Conservation (phyloP, 2,113 vertebrate genomes). For the Apaloderma vittatum region DNA sequence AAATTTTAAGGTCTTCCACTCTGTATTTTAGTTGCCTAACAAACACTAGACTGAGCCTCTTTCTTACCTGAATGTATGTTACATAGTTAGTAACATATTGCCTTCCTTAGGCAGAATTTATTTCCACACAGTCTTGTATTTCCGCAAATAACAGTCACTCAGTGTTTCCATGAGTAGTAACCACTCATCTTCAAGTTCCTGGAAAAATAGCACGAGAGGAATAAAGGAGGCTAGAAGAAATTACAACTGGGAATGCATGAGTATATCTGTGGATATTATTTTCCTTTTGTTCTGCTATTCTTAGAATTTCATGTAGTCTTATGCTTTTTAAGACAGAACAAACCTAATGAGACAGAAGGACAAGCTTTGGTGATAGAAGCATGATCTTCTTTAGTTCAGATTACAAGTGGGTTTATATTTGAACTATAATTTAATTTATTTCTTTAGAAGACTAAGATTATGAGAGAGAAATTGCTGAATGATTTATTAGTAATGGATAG, state of each 20-base stretch:
- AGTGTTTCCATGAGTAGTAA: constrained; percentile 1
- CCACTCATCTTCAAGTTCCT: constrained; percentile 40
- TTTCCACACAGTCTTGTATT: neutral
- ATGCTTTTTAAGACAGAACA: neutral
- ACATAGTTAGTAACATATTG: neutral
- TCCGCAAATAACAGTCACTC: constrained; percentile 5
- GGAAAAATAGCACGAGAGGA: constrained; percentile 28
- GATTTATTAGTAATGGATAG: neutral
- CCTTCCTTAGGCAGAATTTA: neutral
- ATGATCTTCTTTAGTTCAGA: neutral
- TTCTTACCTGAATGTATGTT: neutral
- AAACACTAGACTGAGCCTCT: neutral
- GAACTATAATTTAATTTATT: neutral
- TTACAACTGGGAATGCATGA: constrained; percentile 32
- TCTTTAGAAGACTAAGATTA: neutral
- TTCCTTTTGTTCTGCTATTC: constrained; percentile 17
- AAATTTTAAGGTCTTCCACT: neutral
- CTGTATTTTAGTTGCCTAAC: neutral
- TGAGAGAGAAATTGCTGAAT: neutral
- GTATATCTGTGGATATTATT: constrained; percentile 23
- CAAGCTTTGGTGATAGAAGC: neutral
- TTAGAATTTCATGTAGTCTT: neutral
- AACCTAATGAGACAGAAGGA: neutral
- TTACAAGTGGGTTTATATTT: neutral
- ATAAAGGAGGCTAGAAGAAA: constrained; percentile 38